Evolutionary conservation across 1,140 invertebrate genomes (phyloP).

Genomic region (Globodera ellingtonae): DNA sequence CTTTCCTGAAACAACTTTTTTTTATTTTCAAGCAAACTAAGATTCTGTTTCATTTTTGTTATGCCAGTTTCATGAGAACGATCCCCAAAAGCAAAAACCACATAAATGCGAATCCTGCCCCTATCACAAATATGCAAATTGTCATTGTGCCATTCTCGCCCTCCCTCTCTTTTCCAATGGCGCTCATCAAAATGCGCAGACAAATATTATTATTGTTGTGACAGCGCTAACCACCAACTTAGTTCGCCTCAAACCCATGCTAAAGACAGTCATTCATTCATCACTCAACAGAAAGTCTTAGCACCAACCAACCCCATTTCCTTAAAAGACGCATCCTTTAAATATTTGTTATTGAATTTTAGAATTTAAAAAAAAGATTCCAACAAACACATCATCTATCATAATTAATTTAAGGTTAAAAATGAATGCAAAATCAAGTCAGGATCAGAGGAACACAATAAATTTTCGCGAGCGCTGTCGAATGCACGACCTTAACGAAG

Average conservation of each 20-base stretch:
- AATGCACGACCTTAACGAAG: slow-evolving; percentile 97
- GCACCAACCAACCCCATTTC: too few relatives aligned
- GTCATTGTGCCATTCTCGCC: background rate
- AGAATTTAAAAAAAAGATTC: too few relatives aligned
- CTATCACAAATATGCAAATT: background rate
- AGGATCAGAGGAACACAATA: slow-evolving; percentile 76
- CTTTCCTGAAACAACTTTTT: slow-evolving; percentile 8
- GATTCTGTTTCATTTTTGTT: background rate
- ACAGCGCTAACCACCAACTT: background rate
- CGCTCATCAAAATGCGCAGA: background rate
- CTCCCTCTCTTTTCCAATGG: too few relatives aligned
- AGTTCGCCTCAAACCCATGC: background rate
- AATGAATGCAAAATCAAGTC: slow-evolving; percentile 26
- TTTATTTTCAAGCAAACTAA: background rate
- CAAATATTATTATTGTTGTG: background rate
- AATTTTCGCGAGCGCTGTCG: slow-evolving; percentile 87
- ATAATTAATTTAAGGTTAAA: background rate
- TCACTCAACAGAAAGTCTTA: too few relatives aligned
- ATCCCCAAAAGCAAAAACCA: background rate
- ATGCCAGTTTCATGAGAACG: too few relatives aligned
- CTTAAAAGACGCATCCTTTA: too few relatives aligned
- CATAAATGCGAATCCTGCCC: background rate
- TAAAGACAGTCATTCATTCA: background rate
- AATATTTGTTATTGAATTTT: too few relatives aligned
- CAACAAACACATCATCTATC: too few relatives aligned